A percentile compares a stretch with the other conserved stretches of the same genome.
phyloP scores from a whole-genome alignment of 2,113 vertebrate species.

The Hydrolagus affinis region DNA sequence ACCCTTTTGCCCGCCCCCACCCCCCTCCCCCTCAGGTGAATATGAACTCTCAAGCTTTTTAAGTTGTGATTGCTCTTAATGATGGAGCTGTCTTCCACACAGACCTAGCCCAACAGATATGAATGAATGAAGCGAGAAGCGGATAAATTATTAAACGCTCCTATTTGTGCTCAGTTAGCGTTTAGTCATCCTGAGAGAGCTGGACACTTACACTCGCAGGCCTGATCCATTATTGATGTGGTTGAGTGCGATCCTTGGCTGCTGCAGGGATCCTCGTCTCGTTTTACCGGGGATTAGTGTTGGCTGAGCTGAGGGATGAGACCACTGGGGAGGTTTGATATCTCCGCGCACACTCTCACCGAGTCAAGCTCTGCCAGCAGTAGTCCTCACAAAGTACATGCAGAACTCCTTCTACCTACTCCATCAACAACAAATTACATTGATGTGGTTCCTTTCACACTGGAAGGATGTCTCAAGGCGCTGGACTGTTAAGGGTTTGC shows the following conservation, averaged over 20 bases:
- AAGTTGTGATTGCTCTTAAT: background rate
- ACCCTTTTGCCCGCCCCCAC: background rate
- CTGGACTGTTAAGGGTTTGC: too few species aligned
- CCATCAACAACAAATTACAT: too few species aligned
- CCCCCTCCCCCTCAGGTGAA: background rate
- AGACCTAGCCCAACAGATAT: background rate
- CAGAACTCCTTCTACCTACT: too few species aligned
- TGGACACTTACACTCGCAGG: background rate
- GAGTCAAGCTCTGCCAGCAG: too few species aligned
- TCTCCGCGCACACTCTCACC: too few species aligned
- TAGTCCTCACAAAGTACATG: too few species aligned
- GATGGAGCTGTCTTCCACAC: background rate
- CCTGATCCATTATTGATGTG: slow-evolving; percentile 27
- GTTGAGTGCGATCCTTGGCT: background rate
- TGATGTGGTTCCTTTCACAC: too few species aligned
- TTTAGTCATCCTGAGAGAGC: background rate
- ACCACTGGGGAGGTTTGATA: too few species aligned
- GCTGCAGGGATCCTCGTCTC: background rate
- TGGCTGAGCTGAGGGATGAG: background rate
- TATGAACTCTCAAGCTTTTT: background rate
- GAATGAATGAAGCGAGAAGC: background rate
- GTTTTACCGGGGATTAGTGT: background rate
- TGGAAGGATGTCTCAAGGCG: too few species aligned
- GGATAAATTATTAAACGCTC: slow-evolving; percentile 25
- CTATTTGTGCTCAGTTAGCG: slow-evolving; percentile 2